Conservation (phyloP, 2,888 invertebrate species). For the Macrophya annulata region DNA sequence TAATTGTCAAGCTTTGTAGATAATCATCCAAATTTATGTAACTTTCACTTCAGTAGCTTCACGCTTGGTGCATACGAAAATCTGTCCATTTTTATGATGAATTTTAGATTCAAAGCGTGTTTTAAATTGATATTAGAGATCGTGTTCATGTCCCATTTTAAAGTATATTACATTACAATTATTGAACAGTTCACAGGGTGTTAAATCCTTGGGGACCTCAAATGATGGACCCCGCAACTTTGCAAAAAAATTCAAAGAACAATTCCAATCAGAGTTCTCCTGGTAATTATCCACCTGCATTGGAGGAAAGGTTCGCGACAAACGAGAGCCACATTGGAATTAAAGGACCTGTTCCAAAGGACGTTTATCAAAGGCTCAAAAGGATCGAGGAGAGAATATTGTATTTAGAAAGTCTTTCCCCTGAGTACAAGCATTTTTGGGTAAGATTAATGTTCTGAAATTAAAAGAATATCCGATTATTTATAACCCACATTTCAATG, state of each 20-base stretch:
- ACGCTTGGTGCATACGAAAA: not conserved
- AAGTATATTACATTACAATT: not conserved
- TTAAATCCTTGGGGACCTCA: slow-evolving; percentile 88
- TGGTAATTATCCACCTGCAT: slow-evolving; percentile 78
- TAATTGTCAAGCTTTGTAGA: slow-evolving; percentile 4
- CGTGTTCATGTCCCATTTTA: not conserved
- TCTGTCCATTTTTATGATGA: not conserved
- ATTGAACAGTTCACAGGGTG: slow-evolving; percentile 84
- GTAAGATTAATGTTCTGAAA: slow-evolving; percentile 77
- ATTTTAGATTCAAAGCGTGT: not conserved
- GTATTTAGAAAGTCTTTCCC: slow-evolving; percentile 88
- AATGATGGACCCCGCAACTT: slow-evolving; percentile 74
- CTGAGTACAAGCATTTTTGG: slow-evolving; percentile 89
- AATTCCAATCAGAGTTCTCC: slow-evolving; percentile 55
- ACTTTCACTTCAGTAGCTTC: slow-evolving; percentile 13
- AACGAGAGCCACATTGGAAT: slow-evolving; percentile 85
- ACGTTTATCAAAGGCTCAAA: slow-evolving; percentile 87
- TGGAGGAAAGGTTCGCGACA: slow-evolving; percentile 86
- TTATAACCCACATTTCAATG: not conserved
- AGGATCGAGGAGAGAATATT: slow-evolving; percentile 88
- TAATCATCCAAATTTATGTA: slow-evolving; percentile 48
- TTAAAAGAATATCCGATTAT: not conserved
- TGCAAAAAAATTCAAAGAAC: slow-evolving; percentile 58
- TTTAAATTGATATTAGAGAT: not conserved
- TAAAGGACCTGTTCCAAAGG: slow-evolving; percentile 82